phyloP scores from a whole-genome alignment of 2,797 vertebrate species.

The Platalea minor region DNA sequence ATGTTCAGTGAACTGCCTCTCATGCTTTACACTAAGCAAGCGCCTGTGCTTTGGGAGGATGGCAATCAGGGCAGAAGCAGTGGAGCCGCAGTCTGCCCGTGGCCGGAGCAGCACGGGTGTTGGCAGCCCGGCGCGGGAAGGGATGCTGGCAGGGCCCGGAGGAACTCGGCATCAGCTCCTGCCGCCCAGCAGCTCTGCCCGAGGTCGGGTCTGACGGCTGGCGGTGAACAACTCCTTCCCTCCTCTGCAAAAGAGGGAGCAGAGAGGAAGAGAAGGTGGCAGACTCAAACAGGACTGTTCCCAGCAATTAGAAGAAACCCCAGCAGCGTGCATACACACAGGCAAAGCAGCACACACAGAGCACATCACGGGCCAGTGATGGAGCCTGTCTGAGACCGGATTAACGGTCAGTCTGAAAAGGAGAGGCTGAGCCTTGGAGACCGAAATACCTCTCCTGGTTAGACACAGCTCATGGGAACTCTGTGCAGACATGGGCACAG shows the following conservation, averaged over 20 bases:
- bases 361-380: fast-evolving
- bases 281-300: neutral
- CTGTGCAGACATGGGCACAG: neutral
- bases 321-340: fast-evolving
- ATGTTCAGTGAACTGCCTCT: neutral
- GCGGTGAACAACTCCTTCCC: neutral
- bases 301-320: neutral
- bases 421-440: neutral
- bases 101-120: neutral
- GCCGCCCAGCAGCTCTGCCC: neutral
- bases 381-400: neutral
- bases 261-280: neutral
- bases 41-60: neutral
- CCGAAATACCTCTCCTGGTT: neutral
- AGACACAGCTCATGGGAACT: neutral
- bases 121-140: neutral
- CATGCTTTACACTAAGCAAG: fast-evolving
- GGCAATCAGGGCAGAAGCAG: neutral
- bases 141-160: neutral
- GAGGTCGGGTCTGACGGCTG: neutral
- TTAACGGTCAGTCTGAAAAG: neutral
- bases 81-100: fast-evolving
- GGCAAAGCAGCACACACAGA: neutral
- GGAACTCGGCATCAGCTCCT: neutral
- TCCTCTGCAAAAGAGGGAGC: neutral